Percentiles rank a stretch among this genome's conserved stretches.
Evolutionary conservation across 2,113 vertebrate species (phyloP).

Genomic region (Actinemys pallida): DNA sequence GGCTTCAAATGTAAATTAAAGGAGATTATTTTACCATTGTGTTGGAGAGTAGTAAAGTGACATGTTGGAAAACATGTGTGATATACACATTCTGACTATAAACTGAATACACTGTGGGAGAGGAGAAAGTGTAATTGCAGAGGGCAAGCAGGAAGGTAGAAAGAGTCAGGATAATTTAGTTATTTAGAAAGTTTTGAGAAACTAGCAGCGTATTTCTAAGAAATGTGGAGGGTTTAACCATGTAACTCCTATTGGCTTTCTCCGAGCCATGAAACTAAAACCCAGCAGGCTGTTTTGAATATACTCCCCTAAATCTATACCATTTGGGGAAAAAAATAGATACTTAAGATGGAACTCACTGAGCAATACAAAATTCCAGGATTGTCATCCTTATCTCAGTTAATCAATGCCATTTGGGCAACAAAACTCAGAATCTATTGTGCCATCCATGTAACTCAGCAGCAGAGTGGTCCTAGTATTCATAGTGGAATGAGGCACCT

Average conservation of each 20-base stretch:
- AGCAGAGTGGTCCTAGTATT: not conserved
- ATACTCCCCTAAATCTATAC: not conserved
- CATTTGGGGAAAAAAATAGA: constrained; percentile 26
- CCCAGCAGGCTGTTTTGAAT: constrained; percentile 43
- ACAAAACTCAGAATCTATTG: not conserved
- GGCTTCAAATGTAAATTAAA: not conserved
- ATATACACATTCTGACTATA: not conserved
- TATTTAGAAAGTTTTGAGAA: constrained; percentile 14
- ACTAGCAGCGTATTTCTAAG: not conserved
- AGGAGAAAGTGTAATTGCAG: not conserved
- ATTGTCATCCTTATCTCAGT: constrained; percentile 33
- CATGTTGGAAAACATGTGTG: not conserved
- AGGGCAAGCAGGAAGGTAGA: not conserved
- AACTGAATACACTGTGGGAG: not conserved
- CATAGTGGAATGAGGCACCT: not conserved
- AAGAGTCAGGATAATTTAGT: not conserved
- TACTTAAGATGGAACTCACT: constrained; percentile 47
- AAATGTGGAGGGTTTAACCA: constrained; percentile 29
- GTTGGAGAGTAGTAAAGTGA: not conserved
- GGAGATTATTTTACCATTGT: constrained; percentile 13
- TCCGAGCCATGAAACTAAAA: constrained; percentile 8
- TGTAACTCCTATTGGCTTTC: not conserved
- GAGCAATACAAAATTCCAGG: constrained; percentile 24
- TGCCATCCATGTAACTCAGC: not conserved
- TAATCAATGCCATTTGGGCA: not conserved